Evolutionary conservation across 2,113 vertebrate genomes (phyloP).

Genomic region (Cottus gobio): DNA sequence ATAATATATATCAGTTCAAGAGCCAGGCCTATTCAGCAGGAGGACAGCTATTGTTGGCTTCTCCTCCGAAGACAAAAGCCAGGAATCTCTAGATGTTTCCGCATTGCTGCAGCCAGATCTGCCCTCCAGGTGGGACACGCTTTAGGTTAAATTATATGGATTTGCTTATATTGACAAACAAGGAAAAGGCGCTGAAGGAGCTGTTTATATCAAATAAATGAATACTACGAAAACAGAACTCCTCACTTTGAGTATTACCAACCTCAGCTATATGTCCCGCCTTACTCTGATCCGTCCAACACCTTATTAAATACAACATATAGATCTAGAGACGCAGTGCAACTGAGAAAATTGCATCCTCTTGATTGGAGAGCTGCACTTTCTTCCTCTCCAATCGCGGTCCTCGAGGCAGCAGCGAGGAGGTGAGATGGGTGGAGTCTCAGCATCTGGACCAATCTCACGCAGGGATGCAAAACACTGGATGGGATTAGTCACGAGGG

Average conservation of each 20-base stretch:
- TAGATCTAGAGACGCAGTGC: background rate
- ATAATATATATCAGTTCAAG: slow-evolving; percentile 17
- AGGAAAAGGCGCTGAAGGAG: background rate
- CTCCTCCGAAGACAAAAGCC: background rate
- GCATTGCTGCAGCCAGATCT: background rate
- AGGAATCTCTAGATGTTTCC: slow-evolving; percentile 16
- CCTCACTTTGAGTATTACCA: background rate
- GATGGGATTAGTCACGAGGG: background rate
- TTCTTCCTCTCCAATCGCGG: background rate
- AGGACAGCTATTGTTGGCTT: slow-evolving; percentile 31
- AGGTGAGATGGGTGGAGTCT: background rate
- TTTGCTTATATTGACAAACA: background rate
- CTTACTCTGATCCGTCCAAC: background rate
- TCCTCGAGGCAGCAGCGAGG: background rate
- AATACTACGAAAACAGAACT: background rate
- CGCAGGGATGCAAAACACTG: background rate
- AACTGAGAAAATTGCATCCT: background rate
- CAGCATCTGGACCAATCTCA: background rate
- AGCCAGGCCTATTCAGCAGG: background rate
- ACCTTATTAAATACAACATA: background rate
- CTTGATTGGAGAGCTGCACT: background rate
- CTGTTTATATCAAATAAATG: background rate
- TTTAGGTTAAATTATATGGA: background rate
- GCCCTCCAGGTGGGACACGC: slow-evolving; percentile 22
- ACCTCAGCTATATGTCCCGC: background rate